These are phyloP conservation scores for Darevskia mixta DNA, from an alignment of 2,797 vertebrate species.

Conservation along the genomic window DNA sequence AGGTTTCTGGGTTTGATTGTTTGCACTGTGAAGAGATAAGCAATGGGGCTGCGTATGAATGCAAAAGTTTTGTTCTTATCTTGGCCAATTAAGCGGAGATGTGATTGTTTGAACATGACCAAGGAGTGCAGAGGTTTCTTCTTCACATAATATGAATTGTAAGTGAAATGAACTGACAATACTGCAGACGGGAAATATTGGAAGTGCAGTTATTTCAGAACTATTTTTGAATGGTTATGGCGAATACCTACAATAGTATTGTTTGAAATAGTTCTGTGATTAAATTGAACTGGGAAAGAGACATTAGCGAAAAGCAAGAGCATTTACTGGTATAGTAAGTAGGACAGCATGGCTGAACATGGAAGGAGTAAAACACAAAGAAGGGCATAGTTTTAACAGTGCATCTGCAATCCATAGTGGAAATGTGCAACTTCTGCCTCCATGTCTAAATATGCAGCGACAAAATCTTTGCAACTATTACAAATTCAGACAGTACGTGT, in stretches of 20 bases:
- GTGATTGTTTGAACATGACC: not conserved
- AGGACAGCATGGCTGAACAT: not conserved
- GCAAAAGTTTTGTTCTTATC: not conserved
- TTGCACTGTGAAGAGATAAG: not conserved
- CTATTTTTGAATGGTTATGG: not conserved
- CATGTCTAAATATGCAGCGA: not conserved
- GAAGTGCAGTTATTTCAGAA: conserved; percentile 49
- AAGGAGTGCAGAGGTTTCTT: conserved; percentile 49
- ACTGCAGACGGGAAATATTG: conserved; percentile 15
- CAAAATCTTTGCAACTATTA: not conserved
- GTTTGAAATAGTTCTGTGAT: not conserved
- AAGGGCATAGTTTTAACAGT: not conserved
- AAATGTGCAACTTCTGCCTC: not conserved
- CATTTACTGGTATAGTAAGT: not conserved
- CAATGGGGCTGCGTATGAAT: not conserved
- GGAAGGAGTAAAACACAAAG: not conserved
- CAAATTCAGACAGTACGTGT: not conserved
- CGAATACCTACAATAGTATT: not conserved
- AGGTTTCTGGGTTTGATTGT: not conserved
- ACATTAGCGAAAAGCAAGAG: conserved; percentile 16
- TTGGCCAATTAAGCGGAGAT: not conserved
- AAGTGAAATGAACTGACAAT: conserved; percentile 40
- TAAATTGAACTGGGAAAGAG: conserved; percentile 11
- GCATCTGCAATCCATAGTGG: not conserved
- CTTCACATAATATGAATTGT: conserved; percentile 22